phyloP scores from a whole-genome alignment of 2,113 vertebrate species.

The Eulemur rufifrons region DNA sequence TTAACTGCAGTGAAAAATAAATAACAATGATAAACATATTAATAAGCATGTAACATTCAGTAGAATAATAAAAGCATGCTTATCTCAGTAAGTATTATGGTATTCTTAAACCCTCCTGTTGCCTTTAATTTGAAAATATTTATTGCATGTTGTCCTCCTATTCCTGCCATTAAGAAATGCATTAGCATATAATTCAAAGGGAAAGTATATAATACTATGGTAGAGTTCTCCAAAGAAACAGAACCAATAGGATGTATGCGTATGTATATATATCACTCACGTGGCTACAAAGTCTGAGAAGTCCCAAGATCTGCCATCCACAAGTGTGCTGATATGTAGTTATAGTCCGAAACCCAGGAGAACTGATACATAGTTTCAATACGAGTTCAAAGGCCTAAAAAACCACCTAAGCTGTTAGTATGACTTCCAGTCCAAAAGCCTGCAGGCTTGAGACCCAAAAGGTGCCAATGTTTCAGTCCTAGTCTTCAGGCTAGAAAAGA shows the following conservation, averaged over 20 bases:
- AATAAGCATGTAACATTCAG: not conserved
- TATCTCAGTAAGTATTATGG: not conserved
- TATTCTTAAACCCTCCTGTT: not conserved
- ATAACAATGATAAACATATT: slow-evolving; percentile 7
- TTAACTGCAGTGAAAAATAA: slow-evolving; percentile 6
- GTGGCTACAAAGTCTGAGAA: no score
- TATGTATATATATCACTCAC: not conserved
- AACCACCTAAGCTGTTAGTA: not conserved
- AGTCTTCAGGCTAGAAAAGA: not conserved
- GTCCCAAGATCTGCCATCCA: fast-evolving
- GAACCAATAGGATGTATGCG: not conserved
- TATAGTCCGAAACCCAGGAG: not conserved
- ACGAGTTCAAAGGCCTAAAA: not conserved
- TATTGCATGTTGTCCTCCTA: not conserved
- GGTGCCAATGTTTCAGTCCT: not conserved
- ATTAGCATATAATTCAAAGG: not conserved
- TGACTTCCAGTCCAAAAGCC: not conserved
- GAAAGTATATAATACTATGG: not conserved
- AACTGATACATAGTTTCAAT: not conserved
- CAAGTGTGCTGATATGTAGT: not conserved
- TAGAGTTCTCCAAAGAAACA: not conserved
- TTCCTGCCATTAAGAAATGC: not conserved
- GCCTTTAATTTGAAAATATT: slow-evolving; percentile 28
- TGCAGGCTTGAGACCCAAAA: not conserved
- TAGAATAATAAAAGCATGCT: not conserved